phyloP scores from a whole-genome alignment of 2,888 invertebrate species.

The Pantelozetes paolii region DNA sequence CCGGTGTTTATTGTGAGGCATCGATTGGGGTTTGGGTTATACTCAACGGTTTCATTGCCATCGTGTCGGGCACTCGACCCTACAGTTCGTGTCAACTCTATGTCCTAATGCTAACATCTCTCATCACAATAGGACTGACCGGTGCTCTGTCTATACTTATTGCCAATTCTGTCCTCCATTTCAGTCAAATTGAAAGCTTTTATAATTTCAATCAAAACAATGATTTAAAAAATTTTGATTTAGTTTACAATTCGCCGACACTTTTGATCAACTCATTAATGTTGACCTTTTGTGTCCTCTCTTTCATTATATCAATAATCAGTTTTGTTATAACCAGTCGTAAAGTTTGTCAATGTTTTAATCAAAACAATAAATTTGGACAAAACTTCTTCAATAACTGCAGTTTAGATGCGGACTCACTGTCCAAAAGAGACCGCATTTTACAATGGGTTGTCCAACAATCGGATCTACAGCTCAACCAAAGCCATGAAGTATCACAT shows the following conservation, averaged over 20 bases:
- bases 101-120: background rate
- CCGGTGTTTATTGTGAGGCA: conserved; percentile 15
- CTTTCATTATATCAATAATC: conserved; percentile 16
- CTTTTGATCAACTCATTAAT: conserved; percentile 21
- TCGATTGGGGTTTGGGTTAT: conserved; percentile 20
- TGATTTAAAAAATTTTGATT: conserved; percentile 1
- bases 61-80: conserved; percentile 4
- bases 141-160: conserved; percentile 22
- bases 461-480: conserved; percentile 13
- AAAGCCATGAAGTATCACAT: no score
- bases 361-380: background rate
- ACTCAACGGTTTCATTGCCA: conserved; percentile 12
- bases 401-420: background rate
- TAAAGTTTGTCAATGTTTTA: conserved; percentile 14
- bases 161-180: background rate
- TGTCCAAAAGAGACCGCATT: conserved; percentile 20
- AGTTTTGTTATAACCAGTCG: conserved; percentile 6
- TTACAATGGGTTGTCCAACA: conserved; percentile 29
- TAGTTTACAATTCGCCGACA: conserved; percentile 7
- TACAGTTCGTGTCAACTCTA: conserved; percentile 19
- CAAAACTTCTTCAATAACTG: background rate
- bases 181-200: background rate
- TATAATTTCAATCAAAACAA: background rate
- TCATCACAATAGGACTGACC: conserved; percentile 18
- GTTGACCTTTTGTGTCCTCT: background rate